phyloP scores from a whole-genome alignment of 2,113 vertebrate species.

The Cairina moschata region DNA sequence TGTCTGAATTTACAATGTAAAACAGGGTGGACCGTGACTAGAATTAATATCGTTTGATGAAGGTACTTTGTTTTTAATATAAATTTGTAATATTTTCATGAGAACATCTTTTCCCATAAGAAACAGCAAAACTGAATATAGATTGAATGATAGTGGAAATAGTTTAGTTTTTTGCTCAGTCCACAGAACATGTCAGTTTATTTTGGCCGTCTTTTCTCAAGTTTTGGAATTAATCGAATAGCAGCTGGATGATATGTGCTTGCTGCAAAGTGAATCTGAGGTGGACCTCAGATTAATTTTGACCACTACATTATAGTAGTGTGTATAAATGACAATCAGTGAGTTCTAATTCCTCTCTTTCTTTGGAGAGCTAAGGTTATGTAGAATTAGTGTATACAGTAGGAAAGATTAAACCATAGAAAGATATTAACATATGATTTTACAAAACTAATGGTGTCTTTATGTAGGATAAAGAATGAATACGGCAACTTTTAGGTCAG shows the following conservation, averaged over 20 bases:
- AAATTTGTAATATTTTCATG: constrained; percentile 61
- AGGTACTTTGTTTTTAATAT: constrained; percentile 69
- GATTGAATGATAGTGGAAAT: constrained; percentile 28
- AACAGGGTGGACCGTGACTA: constrained; percentile 71
- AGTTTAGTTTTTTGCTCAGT: constrained; percentile 53
- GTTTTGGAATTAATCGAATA: constrained; percentile 62
- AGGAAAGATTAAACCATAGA: constrained; percentile 71
- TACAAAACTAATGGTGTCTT: constrained; percentile 65
- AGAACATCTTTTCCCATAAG: constrained; percentile 45
- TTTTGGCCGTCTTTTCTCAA: constrained; percentile 83
- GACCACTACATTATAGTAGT: constrained; percentile 85
- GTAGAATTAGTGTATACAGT: constrained; percentile 67
- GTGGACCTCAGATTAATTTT: constrained; percentile 75
- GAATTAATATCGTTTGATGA: constrained; percentile 62
- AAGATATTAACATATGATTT: constrained; percentile 64
- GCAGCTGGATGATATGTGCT: constrained; percentile 63
- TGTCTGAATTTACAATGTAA: constrained; percentile 18
- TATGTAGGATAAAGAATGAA: constrained; percentile 61
- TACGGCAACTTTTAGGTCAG: constrained; percentile 23
- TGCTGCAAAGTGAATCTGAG: constrained; percentile 74
- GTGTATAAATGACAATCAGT: constrained; percentile 82
- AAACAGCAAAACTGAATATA: constrained; percentile 43
- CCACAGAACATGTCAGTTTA: constrained; percentile 34
- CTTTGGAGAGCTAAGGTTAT: constrained; percentile 73
- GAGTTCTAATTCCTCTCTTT: constrained; percentile 75